Percentiles rank a stretch among this genome's conserved stretches.
Evolutionary conservation across 2,113 vertebrate species (phyloP).

Genomic region (Microtus montanus): DNA sequence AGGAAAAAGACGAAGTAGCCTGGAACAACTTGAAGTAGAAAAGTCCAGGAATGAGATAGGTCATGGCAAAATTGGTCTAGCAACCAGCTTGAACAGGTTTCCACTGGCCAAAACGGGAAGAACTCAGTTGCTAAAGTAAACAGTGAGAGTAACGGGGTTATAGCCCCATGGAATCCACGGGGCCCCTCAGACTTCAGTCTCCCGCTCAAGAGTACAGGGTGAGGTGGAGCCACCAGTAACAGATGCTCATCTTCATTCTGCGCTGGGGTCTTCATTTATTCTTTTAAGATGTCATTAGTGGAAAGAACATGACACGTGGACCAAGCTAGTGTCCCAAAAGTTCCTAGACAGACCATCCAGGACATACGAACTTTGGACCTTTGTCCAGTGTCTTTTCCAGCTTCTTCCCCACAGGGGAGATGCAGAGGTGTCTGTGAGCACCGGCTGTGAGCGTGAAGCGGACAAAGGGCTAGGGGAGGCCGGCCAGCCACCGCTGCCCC

Average conservation of each 20-base stretch:
- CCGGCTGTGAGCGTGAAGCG: neutral
- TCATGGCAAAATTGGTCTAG: neutral
- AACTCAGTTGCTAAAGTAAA: slow-evolving; percentile 9
- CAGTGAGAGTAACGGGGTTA: neutral
- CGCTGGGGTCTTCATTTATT: neutral
- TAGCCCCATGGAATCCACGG: neutral
- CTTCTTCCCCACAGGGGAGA: slow-evolving; percentile 41
- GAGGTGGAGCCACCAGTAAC: neutral
- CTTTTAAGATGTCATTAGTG: slow-evolving; percentile 67
- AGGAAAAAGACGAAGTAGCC: neutral
- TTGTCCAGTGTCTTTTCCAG: slow-evolving; percentile 78
- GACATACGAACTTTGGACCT: slow-evolving; percentile 76
- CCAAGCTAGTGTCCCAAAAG: slow-evolving; percentile 79
- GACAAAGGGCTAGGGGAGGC: neutral
- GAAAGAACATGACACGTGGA: slow-evolving; percentile 79
- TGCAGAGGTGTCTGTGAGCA: slow-evolving; percentile 35
- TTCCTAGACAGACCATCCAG: slow-evolving; percentile 84
- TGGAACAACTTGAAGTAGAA: slow-evolving; percentile 39
- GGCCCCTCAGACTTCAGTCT: neutral
- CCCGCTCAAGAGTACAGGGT: neutral
- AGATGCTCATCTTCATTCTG: neutral
- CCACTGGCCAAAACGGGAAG: neutral
- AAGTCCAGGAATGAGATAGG: slow-evolving; percentile 19
- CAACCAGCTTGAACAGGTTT: neutral
- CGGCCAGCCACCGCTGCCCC: slow-evolving; percentile 49